Base-by-base conservation (phyloP, 1,140 invertebrate genomes). In the Metaphire vulgaris region DNA sequence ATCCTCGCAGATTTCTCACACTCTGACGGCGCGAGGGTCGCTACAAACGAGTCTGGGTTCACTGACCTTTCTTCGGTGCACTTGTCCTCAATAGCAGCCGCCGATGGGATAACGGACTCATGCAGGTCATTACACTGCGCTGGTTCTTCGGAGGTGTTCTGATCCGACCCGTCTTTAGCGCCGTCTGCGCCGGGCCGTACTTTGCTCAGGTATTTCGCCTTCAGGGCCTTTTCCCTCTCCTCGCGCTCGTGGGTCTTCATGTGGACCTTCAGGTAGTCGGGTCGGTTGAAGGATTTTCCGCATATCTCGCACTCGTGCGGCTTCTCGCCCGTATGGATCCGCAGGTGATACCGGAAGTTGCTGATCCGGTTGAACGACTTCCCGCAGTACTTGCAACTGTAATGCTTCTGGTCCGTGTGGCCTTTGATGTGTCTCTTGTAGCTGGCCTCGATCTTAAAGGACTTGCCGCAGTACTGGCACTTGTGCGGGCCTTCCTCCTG, bases 341-440 rank as follows among this genome's bases (percentile, higher is more conserved):
- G n/a, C 2, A 69, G 6, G 31, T 69, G 67, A 1, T 34, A 41
- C 16, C 33, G 30, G 31, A 73, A 26, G 33, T 73, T 34, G 33
- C 32, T n/a, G 32, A n/a, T 33, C 6, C 56, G 28, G 32, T 33
- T 86, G 78, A 86, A 86, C 6, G 83, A 82, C 77, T 86, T 86
- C 0, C 81, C 81, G 79, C 85, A 86, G 21, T 84, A 84, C 78
- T 93, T 93, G 83, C 97, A 99, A 83, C 96, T 95, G 88, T 99
- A 71, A 21, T 29, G 69, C 67, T 89, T 88, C 90, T 97, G 95
- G 91, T 97, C 97, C 82, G 96, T 95, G 86, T 98, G 96, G 78
- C 95, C 98, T 95, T 97, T 97, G 81, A 94, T 90, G 89, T 98
- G 96, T 85, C 97, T 97, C 86, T 98, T 97, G 6, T 98, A 89